A percentile compares a stretch with the other conserved stretches of the same genome.
Conservation (phyloP, 2,888 invertebrate species). For the Agrotis puta region DNA sequence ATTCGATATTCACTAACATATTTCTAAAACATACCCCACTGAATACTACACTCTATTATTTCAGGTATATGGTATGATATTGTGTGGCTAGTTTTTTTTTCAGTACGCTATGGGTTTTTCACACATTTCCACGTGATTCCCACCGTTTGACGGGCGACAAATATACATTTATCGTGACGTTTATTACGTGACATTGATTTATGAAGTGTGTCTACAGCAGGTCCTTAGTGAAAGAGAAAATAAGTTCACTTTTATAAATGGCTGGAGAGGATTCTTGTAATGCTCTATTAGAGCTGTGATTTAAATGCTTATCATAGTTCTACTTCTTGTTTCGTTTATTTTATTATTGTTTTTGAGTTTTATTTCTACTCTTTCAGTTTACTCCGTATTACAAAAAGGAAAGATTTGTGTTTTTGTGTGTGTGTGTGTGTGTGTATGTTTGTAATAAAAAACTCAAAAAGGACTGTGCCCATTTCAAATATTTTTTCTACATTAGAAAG, state of each 20-base stretch:
- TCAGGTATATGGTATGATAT: conserved; percentile 37
- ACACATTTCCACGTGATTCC: conserved; percentile 64
- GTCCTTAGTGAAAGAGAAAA: conserved; percentile 42
- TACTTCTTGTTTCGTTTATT: background rate
- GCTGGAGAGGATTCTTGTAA: conserved; percentile 24
- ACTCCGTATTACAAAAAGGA: too few relatives aligned
- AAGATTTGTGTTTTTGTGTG: too few relatives aligned
- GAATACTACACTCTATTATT: conserved; percentile 20
- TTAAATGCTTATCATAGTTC: conserved; percentile 16
- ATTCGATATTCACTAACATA: conserved; percentile 64
- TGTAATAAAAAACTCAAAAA: too few relatives aligned
- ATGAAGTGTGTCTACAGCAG: conserved; percentile 69
- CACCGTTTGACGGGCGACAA: conserved; percentile 75
- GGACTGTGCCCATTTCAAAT: too few relatives aligned
- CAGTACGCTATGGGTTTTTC: conserved; percentile 58
- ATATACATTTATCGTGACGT: conserved; percentile 79
- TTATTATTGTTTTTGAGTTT: background rate
- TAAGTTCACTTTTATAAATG: conserved; percentile 44
- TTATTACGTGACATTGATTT: conserved; percentile 78
- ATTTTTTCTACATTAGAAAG: too few relatives aligned
- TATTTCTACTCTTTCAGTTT: too few relatives aligned
- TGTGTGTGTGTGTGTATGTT: too few relatives aligned
- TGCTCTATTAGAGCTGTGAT: conserved; percentile 10
- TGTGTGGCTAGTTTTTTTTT: conserved; percentile 27
- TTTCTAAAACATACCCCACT: conserved; percentile 23